phyloP scores from a whole-genome alignment of 2,888 invertebrate species.

The Cryptocephalus moraei region DNA sequence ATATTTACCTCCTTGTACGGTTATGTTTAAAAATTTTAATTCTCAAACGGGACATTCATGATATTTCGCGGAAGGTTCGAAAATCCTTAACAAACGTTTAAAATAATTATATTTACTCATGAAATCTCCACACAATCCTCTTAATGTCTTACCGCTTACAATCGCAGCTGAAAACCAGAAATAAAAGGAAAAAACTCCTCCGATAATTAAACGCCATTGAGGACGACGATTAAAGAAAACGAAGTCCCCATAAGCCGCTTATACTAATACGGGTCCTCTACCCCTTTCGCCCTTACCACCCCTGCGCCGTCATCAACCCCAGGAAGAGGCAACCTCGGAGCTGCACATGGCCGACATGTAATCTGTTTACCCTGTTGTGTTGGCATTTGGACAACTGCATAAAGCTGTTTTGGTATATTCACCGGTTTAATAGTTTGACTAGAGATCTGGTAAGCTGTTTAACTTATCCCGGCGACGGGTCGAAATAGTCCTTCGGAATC shows the following conservation, averaged over 20 bases:
- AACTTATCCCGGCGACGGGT: slow-evolving; percentile 3
- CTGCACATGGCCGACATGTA: slow-evolving; percentile 15
- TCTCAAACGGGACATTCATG: no score
- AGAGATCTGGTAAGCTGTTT: slow-evolving; percentile 6
- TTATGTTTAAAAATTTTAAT: no score
- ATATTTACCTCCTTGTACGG: no score
- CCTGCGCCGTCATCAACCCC: no score
- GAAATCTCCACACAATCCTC: no score
- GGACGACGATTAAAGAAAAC: background rate
- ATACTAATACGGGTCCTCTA: slow-evolving; percentile 8
- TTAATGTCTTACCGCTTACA: no score
- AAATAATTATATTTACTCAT: no score
- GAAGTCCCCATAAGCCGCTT: slow-evolving; percentile 11
- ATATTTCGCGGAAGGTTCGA: no score
- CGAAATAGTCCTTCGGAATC: no score
- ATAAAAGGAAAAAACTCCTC: background rate
- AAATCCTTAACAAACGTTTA: no score
- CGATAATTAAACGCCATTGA: background rate
- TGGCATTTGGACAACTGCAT: slow-evolving; percentile 18
- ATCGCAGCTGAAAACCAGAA: no score
- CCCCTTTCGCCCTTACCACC: slow-evolving; percentile 1
- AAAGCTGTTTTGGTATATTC: slow-evolving; percentile 16
- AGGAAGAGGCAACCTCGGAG: background rate
- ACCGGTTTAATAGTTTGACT: no score
- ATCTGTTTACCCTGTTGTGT: slow-evolving; percentile 20